Percentiles rank a stretch among this genome's conserved stretches.
Evolutionary conservation across 2,888 invertebrate genomes (phyloP).

Genomic region (Hirtodrosophila confusa): DNA sequence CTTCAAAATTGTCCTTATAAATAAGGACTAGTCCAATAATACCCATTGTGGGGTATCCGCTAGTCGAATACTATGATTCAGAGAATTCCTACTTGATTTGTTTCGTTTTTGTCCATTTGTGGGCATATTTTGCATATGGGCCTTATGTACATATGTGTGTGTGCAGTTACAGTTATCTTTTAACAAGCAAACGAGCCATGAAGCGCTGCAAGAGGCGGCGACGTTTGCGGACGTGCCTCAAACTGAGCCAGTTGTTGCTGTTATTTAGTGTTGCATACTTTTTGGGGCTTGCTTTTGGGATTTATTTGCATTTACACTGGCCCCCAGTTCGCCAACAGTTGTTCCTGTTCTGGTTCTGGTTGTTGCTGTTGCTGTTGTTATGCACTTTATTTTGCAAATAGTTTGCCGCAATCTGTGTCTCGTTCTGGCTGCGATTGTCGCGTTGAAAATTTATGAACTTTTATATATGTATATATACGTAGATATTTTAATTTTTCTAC

Average conservation of each 20-base stretch:
- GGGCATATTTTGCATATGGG: slow-evolving; percentile 64
- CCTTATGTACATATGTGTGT: slow-evolving; percentile 1
- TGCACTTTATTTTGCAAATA: slow-evolving; percentile 68
- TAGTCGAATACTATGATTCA: background rate
- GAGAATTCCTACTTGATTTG: background rate
- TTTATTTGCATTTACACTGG: slow-evolving; percentile 72
- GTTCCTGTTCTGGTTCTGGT: slow-evolving; percentile 5
- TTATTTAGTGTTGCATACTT: slow-evolving; percentile 67
- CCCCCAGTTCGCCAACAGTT: slow-evolving; percentile 15
- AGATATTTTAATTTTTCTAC: slow-evolving; percentile 59
- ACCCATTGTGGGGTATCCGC: too few relatives aligned
- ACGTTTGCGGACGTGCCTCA: slow-evolving; percentile 47
- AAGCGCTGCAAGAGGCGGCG: slow-evolving; percentile 43
- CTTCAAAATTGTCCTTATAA: too few relatives aligned
- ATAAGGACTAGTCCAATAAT: too few relatives aligned
- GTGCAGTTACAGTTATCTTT: slow-evolving; percentile 60
- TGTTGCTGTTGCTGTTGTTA: slow-evolving; percentile 20
- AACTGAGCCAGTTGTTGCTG: slow-evolving; percentile 47
- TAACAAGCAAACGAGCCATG: slow-evolving; percentile 67
- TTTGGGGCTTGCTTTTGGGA: slow-evolving; percentile 64
- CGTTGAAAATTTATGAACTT: slow-evolving; percentile 73
- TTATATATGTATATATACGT: slow-evolving; percentile 24
- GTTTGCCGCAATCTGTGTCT: slow-evolving; percentile 74
- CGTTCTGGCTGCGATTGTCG: slow-evolving; percentile 54
- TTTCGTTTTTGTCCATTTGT: slow-evolving; percentile 35